phyloP scores from a whole-genome alignment of 2,113 vertebrate genomes.

The Periophthalmodon schlosseri region DNA sequence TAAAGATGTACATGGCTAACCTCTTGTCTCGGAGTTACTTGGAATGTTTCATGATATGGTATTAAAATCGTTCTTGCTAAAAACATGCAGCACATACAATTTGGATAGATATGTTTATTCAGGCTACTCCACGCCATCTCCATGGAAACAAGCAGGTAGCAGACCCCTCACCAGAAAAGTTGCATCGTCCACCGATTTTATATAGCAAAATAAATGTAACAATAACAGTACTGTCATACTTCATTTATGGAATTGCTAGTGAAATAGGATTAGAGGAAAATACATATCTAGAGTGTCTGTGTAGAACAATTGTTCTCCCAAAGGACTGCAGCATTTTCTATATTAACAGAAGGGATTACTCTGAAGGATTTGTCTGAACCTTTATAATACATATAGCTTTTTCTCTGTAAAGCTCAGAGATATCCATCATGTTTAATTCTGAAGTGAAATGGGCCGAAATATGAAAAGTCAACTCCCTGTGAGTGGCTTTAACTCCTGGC shows the following conservation, averaged over 20 bases:
- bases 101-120: too few species aligned
- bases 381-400: conserved; percentile 9
- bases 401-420: neutral
- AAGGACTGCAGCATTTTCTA: neutral
- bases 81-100: too few species aligned
- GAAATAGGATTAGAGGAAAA: neutral
- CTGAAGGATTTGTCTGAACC: conserved; percentile 1
- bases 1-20: too few species aligned
- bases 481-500: neutral
- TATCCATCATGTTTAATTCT: conserved; percentile 4
- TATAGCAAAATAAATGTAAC: neutral
- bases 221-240: neutral
- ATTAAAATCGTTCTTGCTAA: too few species aligned
- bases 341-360: neutral
- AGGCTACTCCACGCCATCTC: too few species aligned
- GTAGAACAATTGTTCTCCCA: neutral
- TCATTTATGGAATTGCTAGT: neutral
- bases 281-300: neutral
- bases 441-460: neutral
- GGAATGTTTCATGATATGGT: too few species aligned
- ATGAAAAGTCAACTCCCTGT: neutral
- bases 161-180: too few species aligned
- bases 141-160: too few species aligned
- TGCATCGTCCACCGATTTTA: too few species aligned
- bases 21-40: too few species aligned